Conservation (phyloP, 2,113 vertebrate species). For the Catharus bicknelli region DNA sequence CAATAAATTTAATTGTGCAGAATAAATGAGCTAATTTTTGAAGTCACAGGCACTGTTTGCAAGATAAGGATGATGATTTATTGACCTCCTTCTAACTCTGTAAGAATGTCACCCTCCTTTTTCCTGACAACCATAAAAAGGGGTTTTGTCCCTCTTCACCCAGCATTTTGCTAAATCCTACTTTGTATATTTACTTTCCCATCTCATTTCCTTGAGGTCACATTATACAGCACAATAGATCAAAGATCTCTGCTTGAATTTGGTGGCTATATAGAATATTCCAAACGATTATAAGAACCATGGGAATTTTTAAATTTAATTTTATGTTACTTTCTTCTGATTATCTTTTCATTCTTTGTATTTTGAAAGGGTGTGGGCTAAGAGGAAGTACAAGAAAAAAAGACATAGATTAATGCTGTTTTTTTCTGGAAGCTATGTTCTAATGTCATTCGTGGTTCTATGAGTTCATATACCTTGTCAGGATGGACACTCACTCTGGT, state of each 20-base stretch:
- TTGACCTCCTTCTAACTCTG: conserved; percentile 83
- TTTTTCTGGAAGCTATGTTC: neutral
- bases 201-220: conserved; percentile 42
- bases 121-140: conserved; percentile 67
- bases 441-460: neutral
- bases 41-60: conserved; percentile 92
- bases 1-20: conserved; percentile 99
- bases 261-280: neutral
- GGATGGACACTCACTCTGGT: neutral
- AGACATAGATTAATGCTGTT: neutral
- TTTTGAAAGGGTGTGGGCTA: neutral
- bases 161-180: neutral
- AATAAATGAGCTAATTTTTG: conserved; percentile 99
- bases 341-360: neutral
- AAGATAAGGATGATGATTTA: conserved; percentile 96
- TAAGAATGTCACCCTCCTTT: conserved; percentile 74
- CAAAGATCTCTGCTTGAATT: neutral
- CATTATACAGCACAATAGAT: neutral
- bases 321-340: neutral
- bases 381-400: neutral
- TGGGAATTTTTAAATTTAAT: neutral
- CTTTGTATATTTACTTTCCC: conserved; percentile 12
- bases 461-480: neutral
- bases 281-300: neutral
- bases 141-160: neutral